Evolutionary conservation across 1,140 invertebrate genomes (phyloP).

Genomic region (Thaumatotibia leucotreta): DNA sequence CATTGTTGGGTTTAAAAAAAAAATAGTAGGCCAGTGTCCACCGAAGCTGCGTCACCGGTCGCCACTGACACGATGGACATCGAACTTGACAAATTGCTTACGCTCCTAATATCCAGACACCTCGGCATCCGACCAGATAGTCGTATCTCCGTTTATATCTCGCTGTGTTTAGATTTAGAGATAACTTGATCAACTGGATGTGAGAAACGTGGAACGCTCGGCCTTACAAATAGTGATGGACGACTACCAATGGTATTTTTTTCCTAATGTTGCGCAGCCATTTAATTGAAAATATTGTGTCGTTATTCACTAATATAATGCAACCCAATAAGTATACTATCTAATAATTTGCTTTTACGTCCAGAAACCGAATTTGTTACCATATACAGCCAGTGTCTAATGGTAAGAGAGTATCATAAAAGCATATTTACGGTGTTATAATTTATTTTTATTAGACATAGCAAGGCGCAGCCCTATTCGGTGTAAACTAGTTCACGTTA

Average conservation of each 20-base stretch:
- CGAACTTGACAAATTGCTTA: constrained; percentile 74
- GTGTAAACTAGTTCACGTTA: constrained; percentile 29
- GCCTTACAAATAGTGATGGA: constrained; percentile 33
- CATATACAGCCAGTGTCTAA: constrained; percentile 26
- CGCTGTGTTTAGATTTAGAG: constrained; percentile 57
- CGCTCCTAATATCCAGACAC: constrained; percentile 71
- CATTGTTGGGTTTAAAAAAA: too few species aligned
- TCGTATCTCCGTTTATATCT: constrained; percentile 55
- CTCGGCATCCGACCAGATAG: constrained; percentile 51
- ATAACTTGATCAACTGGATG: constrained; percentile 61
- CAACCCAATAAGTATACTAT: constrained; percentile 24
- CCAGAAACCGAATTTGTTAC: constrained; percentile 27
- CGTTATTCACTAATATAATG: constrained; percentile 27
- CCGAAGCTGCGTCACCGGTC: not conserved
- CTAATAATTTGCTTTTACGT: constrained; percentile 38
- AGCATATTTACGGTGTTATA: constrained; percentile 37
- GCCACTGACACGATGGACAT: constrained; percentile 38
- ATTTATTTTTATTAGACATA: constrained; percentile 36
- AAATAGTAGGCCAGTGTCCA: constrained; percentile 6
- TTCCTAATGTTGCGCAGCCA: constrained; percentile 22
- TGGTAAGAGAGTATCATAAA: constrained; percentile 33
- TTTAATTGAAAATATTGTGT: constrained; percentile 9
- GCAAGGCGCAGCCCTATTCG: constrained; percentile 30
- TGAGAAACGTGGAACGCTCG: constrained; percentile 36
- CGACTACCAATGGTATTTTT: constrained; percentile 25